Evolutionary conservation across 2,113 vertebrate species (phyloP), one percentile per base, ranked within the genome.

Genomic region (Ptyas mucosa): DNA sequence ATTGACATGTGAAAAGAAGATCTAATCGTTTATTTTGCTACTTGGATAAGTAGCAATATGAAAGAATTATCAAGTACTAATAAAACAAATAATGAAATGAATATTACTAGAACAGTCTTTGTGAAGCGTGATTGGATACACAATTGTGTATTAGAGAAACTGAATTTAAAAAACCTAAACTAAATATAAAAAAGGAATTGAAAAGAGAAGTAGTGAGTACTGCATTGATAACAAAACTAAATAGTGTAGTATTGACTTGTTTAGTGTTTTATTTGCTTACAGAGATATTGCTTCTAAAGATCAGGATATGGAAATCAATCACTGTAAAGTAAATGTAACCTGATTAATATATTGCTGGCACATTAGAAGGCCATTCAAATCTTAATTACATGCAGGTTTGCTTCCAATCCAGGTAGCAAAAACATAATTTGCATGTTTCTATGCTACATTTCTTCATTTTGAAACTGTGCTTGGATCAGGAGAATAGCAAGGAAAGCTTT

Each of bases 331-430:
- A 89, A 89, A 89, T 57, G 49, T 46, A 55, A 15, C 34, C 55
- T 89, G 91, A 75, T 91, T 88, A 75, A 88, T 92, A 88, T 75
- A 88, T 88, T 92, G 58, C 87, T 51, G 24, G 39, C 29, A 81
- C 87, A 87, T 52, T 87, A n/a, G 55, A 52, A 87, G 52, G n/a
- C 18, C 29, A 51, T 64, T 91, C 51, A 81, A 46, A 89, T 81
- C 34, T 88, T 29, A 81, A 75, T 75, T 54, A 75, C 8, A 54
- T 12, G 14, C 57, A 69, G 15, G 8, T 88, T 34, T 88, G 49
- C 26, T 92, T 81, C 55, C 64, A 92, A 55, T 29, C 20, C 89
- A 89, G 21, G 52, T 55, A 34, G 34, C 34, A 81, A 89, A 75
- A 69, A 24, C 39, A 75, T 26, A 69, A 34, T 43, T 54, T 69